phyloP scores from a whole-genome alignment of 2,888 invertebrate genomes.

The Melieria picta region DNA sequence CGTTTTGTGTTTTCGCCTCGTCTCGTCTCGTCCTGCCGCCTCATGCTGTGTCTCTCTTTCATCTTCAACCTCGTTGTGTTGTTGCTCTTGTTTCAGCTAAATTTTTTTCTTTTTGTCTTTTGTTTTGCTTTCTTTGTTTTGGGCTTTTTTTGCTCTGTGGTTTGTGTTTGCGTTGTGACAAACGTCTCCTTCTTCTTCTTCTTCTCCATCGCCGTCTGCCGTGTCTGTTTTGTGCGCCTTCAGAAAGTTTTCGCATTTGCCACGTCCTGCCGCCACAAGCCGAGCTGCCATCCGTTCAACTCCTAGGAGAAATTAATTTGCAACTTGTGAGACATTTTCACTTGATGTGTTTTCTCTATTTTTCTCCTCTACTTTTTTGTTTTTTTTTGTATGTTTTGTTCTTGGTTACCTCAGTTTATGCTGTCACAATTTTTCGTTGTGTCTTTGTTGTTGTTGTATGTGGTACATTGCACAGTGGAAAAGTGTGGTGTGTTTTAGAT shows the following conservation, averaged over 20 bases:
- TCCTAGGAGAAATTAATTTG: constrained; percentile 64
- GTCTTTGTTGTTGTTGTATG: neutral
- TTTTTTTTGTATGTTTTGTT: constrained; percentile 31
- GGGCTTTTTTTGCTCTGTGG: neutral
- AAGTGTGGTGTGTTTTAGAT: neutral
- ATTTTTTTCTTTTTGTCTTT: no score
- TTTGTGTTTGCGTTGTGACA: neutral
- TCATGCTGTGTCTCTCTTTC: no score
- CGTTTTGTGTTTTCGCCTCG: neutral
- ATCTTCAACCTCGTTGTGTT: no score
- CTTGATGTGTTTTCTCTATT: constrained; percentile 41
- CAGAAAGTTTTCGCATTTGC: neutral
- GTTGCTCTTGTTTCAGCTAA: no score
- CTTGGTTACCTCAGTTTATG: neutral
- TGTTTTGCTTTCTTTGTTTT: no score
- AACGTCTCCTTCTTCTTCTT: neutral
- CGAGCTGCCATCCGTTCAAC: constrained; percentile 30
- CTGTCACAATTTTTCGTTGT: neutral
- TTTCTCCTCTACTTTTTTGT: constrained; percentile 9
- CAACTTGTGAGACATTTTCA: constrained; percentile 61
- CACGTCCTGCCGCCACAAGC: neutral
- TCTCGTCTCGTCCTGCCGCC: no score
- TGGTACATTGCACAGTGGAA: neutral
- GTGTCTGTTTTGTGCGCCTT: neutral
- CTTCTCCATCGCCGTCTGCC: neutral